These are phyloP conservation scores for Agonum fuliginosum DNA, from an alignment of 2,888 invertebrate genomes.

Conservation along the genomic window DNA sequence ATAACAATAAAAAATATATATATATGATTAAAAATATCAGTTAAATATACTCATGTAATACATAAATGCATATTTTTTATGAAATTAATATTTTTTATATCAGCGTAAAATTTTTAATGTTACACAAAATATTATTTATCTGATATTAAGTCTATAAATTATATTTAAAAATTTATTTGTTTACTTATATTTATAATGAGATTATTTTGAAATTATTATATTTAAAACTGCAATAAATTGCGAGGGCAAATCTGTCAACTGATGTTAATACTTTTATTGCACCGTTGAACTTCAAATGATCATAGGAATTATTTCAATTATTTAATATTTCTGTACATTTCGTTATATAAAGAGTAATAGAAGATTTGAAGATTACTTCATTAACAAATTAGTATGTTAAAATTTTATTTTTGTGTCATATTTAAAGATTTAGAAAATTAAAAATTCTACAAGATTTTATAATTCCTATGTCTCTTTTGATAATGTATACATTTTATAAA, in stretches of 20 bases:
- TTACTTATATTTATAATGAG: slow-evolving; percentile 2
- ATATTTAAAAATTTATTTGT: slow-evolving; percentile 9
- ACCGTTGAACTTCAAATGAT: slow-evolving; percentile 30
- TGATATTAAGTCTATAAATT: not conserved
- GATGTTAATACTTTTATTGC: slow-evolving; percentile 24
- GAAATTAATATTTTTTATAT: not conserved
- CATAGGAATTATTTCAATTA: slow-evolving; percentile 30
- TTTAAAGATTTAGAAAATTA: not conserved
- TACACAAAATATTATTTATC: not conserved
- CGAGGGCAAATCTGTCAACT: slow-evolving; percentile 33
- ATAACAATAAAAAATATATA: slow-evolving; percentile 33
- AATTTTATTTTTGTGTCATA: slow-evolving; percentile 12
- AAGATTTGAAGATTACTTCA: not conserved
- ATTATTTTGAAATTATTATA: slow-evolving; percentile 1
- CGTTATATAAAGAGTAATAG: slow-evolving; percentile 11
- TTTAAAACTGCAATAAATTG: slow-evolving; percentile 28
- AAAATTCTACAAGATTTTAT: not conserved
- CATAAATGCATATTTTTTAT: slow-evolving; percentile 36
- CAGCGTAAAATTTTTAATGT: not conserved
- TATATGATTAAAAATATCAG: slow-evolving; percentile 22
- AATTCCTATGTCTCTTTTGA: slow-evolving; percentile 33
- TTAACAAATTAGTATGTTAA: not conserved
- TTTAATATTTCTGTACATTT: not conserved
- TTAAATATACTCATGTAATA: slow-evolving; percentile 2
- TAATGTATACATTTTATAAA: slow-evolving; percentile 38